phyloP scores from a whole-genome alignment of 2,797 vertebrate genomes.

The Neolamprologus multifasciatus region DNA sequence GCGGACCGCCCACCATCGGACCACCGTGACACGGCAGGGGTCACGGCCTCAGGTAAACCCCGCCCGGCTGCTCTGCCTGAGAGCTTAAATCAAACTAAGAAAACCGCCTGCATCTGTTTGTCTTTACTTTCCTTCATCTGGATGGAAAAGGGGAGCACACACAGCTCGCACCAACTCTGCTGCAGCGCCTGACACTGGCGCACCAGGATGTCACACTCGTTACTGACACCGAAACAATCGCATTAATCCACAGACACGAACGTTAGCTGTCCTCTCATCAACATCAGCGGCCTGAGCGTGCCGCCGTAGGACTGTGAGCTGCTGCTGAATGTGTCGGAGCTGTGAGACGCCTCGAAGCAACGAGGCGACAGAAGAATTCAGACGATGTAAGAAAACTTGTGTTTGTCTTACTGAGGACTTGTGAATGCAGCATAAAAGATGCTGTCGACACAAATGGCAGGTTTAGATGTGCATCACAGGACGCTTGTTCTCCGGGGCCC shows the following conservation, averaged over 20 bases:
- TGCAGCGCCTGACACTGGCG: background rate
- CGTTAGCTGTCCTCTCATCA: accelerated
- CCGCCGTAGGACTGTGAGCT: background rate
- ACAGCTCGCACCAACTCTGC: background rate
- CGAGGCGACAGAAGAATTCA: background rate
- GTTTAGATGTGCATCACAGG: accelerated
- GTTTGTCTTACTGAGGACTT: background rate
- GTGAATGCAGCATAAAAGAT: background rate
- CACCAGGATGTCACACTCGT: background rate
- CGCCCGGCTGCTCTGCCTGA: background rate
- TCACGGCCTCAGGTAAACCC: background rate
- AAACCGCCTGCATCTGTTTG: background rate
- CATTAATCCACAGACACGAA: background rate
- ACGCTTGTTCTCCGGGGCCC: accelerated
- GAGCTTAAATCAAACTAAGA: background rate
- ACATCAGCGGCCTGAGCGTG: background rate
- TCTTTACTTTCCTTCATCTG: background rate
- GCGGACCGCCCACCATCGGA: constrained; percentile 27
- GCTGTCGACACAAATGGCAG: background rate
- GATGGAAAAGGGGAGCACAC: background rate
- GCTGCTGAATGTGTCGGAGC: accelerated
- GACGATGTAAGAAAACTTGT: background rate
- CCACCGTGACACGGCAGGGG: background rate
- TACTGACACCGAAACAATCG: background rate
- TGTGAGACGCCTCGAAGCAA: background rate